A percentile compares a stretch with the other conserved stretches of the same genome.
phyloP scores from a whole-genome alignment of 35 echinoderm and acorn worm genomes.

The Nesometra sesokonis region DNA sequence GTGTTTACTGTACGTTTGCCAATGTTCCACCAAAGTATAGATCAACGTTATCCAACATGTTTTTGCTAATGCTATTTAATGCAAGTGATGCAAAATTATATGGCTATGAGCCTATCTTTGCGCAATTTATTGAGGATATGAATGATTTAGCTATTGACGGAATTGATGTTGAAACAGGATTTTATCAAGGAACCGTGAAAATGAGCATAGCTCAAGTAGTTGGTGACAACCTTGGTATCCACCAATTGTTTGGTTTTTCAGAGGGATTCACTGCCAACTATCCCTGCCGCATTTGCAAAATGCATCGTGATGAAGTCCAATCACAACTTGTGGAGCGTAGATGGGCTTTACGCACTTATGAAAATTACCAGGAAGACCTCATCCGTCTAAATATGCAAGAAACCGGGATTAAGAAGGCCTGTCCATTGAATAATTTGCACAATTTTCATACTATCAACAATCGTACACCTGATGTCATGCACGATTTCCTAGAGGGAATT shows the following conservation, averaged over 20 bases:
- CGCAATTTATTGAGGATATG: slow-evolving; percentile 27
- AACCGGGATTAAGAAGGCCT: background rate
- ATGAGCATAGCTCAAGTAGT: slow-evolving; percentile 37
- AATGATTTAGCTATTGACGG: slow-evolving; percentile 21
- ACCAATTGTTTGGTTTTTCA: slow-evolving; percentile 38
- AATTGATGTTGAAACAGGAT: slow-evolving; percentile 2
- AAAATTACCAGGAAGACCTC: slow-evolving; percentile 19
- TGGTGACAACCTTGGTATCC: slow-evolving; percentile 56
- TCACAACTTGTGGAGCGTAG: background rate
- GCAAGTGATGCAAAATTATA: slow-evolving; percentile 32
- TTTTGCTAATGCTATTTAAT: slow-evolving; percentile 40
- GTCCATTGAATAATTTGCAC: slow-evolving; percentile 21
- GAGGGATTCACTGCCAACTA: slow-evolving; percentile 45
- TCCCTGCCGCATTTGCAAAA: slow-evolving; percentile 34
- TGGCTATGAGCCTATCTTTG: slow-evolving; percentile 24
- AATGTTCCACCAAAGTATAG: slow-evolving; percentile 23
- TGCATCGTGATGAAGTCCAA: slow-evolving; percentile 7
- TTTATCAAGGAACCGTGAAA: slow-evolving; percentile 24
- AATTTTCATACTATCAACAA: slow-evolving; percentile 22
- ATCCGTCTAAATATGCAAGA: no score
- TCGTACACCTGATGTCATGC: slow-evolving; percentile 40
- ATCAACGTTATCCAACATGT: slow-evolving; percentile 25
- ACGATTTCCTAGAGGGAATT: slow-evolving; percentile 44
- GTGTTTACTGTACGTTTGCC: slow-evolving; percentile 35
- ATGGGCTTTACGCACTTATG: background rate